Conservation (phyloP, 2,113 vertebrate species). For the Argyrosomus japonicus region DNA sequence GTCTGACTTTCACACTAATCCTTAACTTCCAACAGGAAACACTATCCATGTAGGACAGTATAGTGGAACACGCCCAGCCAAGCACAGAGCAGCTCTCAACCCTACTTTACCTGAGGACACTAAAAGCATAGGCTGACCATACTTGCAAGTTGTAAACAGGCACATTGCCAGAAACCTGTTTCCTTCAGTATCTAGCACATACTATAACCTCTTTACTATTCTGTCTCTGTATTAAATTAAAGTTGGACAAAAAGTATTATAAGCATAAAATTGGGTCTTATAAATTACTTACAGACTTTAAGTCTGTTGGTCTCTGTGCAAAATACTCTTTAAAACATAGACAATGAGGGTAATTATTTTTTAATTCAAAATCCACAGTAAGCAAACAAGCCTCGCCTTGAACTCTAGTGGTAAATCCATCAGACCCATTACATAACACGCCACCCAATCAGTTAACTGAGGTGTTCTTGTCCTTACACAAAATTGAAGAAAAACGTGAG, state of each 20-base stretch:
- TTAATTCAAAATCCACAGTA: neutral
- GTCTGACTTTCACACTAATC: constrained; percentile 2
- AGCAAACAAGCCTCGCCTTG: neutral
- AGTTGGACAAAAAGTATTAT: neutral
- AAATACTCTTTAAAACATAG: neutral
- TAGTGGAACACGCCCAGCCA: constrained; percentile 34
- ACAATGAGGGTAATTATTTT: neutral
- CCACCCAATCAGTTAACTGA: neutral
- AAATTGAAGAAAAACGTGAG: neutral
- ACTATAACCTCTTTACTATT: neutral
- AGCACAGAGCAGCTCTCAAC: constrained; percentile 35
- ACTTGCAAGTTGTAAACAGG: constrained; percentile 1
- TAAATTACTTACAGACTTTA: neutral
- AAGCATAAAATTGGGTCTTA: neutral
- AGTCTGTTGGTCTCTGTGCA: neutral
- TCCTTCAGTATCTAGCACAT: neutral
- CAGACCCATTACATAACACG: neutral
- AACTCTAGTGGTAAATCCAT: neutral
- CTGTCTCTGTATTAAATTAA: neutral
- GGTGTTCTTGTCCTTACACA: neutral
- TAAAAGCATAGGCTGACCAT: constrained; percentile 4
- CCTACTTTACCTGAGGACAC: constrained; percentile 37
- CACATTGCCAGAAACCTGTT: constrained; percentile 6
- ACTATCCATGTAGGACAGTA: constrained; percentile 34
- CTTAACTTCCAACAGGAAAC: constrained; percentile 16